These are phyloP conservation scores for Terrapene triunguis DNA, from an alignment of 2,113 vertebrate species.

Conservation along the genomic window DNA sequence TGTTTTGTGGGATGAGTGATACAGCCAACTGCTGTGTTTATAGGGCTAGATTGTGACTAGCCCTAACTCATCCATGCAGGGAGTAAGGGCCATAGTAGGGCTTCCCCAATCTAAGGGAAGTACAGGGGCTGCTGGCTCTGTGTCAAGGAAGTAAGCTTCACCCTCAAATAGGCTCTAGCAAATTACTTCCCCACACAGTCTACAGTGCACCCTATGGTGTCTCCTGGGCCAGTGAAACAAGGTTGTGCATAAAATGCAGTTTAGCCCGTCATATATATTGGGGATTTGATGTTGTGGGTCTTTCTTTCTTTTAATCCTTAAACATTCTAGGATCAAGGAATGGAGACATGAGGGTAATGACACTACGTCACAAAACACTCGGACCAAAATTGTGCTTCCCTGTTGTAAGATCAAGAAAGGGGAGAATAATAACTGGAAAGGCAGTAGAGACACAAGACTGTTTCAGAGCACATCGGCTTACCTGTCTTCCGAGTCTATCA, in stretches of 20 bases:
- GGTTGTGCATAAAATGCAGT: neutral
- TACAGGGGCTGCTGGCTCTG: neutral
- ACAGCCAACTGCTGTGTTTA: neutral
- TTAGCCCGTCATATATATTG: neutral
- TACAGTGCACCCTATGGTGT: neutral
- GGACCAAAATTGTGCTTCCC: neutral
- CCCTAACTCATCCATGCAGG: neutral
- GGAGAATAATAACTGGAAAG: neutral
- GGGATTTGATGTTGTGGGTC: neutral
- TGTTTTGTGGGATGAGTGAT: neutral
- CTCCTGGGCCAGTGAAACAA: neutral
- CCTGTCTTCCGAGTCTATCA: neutral
- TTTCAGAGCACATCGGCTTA: neutral
- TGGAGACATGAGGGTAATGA: neutral
- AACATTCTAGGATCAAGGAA: neutral
- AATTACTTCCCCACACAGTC: neutral
- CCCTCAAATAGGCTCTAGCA: neutral
- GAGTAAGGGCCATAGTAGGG: neutral
- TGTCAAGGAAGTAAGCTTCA: neutral
- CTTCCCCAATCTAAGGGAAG: neutral
- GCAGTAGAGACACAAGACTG: neutral
- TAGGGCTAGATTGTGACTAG: neutral
- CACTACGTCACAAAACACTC: neutral
- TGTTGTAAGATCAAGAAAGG: neutral
- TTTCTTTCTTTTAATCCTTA: neutral